A percentile compares a stretch with the other conserved stretches of the same genome.
These are phyloP conservation scores for Drosophila melanica DNA, from an alignment of 1,140 invertebrate species.

Conservation along the genomic window DNA sequence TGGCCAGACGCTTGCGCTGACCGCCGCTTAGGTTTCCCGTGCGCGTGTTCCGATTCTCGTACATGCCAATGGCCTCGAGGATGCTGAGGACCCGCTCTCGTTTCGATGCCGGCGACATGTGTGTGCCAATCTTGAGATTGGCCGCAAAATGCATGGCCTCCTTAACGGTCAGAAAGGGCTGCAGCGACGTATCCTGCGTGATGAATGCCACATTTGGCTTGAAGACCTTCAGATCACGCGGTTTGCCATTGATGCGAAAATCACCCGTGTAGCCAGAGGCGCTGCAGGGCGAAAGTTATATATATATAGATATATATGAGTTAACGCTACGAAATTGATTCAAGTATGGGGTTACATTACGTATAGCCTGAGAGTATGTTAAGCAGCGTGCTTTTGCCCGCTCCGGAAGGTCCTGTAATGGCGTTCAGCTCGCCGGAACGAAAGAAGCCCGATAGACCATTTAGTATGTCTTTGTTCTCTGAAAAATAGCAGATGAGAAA, in stretches of 20 bases:
- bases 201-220: conserved; percentile 95
- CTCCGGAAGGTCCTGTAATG: conserved; percentile 93
- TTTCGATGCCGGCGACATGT: conserved; percentile 87
- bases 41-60: conserved; percentile 87
- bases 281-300: conserved; percentile 19
- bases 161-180: conserved; percentile 92
- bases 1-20: conserved; percentile 93
- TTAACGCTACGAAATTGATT: not conserved
- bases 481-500: conserved; percentile 45
- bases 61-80: conserved; percentile 89
- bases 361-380: conserved; percentile 91
- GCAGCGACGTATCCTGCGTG: conserved; percentile 94
- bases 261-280: conserved; percentile 78
- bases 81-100: conserved; percentile 89
- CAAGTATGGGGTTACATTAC: conserved; percentile 81
- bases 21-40: conserved; percentile 92
- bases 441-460: conserved; percentile 85
- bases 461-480: conserved; percentile 86
- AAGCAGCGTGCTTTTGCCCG: conserved; percentile 93
- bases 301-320: not conserved
- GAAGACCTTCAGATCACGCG: conserved; percentile 90
- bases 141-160: conserved; percentile 95
- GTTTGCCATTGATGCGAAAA: conserved; percentile 88
- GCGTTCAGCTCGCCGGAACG: conserved; percentile 87
- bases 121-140: conserved; percentile 92